Percentiles rank a stretch among this genome's conserved stretches.
phyloP scores from a whole-genome alignment of 2,888 invertebrate genomes.

The Lagria hirta region DNA sequence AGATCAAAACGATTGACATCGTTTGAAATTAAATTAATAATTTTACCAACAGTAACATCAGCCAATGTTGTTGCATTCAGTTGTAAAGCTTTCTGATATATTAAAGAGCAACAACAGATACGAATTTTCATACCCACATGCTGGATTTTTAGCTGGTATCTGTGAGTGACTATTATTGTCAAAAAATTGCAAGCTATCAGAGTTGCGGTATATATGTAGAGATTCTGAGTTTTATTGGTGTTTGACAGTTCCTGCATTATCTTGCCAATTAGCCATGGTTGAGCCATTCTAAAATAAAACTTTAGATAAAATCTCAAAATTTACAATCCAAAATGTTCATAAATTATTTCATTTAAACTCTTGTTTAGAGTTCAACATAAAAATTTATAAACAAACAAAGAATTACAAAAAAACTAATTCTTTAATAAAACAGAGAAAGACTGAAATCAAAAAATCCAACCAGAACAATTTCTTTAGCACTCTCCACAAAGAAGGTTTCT shows the following conservation, averaged over 20 bases:
- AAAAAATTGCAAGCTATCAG: conserved; percentile 70
- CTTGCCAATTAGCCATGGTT: conserved; percentile 35
- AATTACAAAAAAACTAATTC: conserved; percentile 27
- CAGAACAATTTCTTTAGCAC: conserved; percentile 33
- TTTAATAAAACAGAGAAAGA: conserved; percentile 22
- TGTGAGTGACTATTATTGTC: conserved; percentile 66
- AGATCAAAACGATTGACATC: conserved; percentile 83
- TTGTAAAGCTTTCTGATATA: conserved; percentile 71
- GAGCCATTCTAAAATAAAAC: conserved; percentile 8
- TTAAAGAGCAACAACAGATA: conserved; percentile 75
- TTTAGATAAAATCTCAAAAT: too few relatives aligned
- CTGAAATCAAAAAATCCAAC: conserved; percentile 27
- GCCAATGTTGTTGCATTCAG: conserved; percentile 78
- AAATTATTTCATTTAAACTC: too few relatives aligned
- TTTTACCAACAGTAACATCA: conserved; percentile 70
- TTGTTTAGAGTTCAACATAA: conserved; percentile 3
- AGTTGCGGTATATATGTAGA: conserved; percentile 63
- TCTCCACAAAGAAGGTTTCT: conserved; percentile 29
- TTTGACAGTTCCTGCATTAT: conserved; percentile 61
- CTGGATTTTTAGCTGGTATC: conserved; percentile 80
- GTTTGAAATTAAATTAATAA: conserved; percentile 63
- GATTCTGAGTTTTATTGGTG: conserved; percentile 41
- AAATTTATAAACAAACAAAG: conserved; percentile 7
- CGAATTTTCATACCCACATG: conserved; percentile 80
- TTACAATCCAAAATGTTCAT: too few relatives aligned